Evolutionary conservation across 2,113 vertebrate species (phyloP), one percentile per base, ranked within the genome.

Genomic region (Pelodiscus sinensis): DNA sequence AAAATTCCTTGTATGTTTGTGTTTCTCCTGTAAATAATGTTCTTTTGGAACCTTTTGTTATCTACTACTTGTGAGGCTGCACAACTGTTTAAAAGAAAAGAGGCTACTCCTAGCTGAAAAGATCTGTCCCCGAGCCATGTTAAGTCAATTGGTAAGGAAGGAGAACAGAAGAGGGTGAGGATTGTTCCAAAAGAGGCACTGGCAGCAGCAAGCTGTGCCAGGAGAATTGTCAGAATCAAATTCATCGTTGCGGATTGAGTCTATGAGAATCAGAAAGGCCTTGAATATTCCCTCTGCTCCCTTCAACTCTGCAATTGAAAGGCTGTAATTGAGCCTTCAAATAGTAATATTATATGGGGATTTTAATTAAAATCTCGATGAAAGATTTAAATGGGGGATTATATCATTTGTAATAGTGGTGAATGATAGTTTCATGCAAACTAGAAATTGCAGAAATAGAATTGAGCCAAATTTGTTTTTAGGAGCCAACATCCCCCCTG

Each of bases 341-440:
- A 71, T 1, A 4, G 51, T 68, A 81, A 86, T 19, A 16, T 79
- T 85, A 84, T 11, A 35, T 5, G 77, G 90, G 50, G 71, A 68
- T 90, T 91, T 87, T 80, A 93, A 94, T 95, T 88, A 88, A 90
- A 81, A 85, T 25, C 38, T 62, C 55, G 58, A 87, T 4, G 52
- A 50, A 88, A 89, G 68, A 87, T 82, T 55, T 83, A 86, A 95
- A 81, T 29, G 73, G 79, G 2, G 1, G 85, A 87, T 85, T 44
- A 16, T 6, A 21, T 79, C 1, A 31, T 79, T 86, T 0, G 0
- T 80, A 80, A 38, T 9, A 57, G 38, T 80, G 81, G 75, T 44
- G 2, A 2, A 2, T 79, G 62, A 73, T 71, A 86, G 85, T 5
- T 50, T 2, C 0, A 5, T 16, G 13, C 44, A 51, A 38, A 38